Percentiles rank a stretch among this genome's conserved stretches.
phyloP scores from a whole-genome alignment of 2,888 invertebrate genomes.

The Dione juno region DNA sequence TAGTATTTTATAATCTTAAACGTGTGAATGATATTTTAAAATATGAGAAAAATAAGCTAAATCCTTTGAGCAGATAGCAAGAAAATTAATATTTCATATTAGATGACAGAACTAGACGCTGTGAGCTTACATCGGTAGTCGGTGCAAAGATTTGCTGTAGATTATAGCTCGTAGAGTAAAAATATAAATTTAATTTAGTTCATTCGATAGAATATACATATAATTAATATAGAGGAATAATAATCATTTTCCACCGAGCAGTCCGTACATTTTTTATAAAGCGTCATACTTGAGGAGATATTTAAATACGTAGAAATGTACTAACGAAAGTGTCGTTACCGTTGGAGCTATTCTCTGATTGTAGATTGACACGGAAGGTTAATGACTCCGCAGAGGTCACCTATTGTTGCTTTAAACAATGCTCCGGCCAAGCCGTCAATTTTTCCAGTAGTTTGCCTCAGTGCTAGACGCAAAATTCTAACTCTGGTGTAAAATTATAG shows the following conservation, averaged over 20 bases:
- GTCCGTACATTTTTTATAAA: neutral
- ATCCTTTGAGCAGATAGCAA: neutral
- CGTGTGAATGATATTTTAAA: too few relatives aligned
- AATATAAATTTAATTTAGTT: neutral
- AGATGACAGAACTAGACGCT: conserved; percentile 5
- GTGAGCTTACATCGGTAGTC: conserved; percentile 11
- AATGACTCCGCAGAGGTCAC: conserved; percentile 80
- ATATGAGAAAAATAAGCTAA: neutral
- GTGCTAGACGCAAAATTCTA: conserved; percentile 71
- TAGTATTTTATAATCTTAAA: too few relatives aligned
- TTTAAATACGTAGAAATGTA: conserved; percentile 12
- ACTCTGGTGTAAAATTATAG: conserved; percentile 63
- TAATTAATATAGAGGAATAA: neutral
- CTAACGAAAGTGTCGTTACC: conserved; percentile 37
- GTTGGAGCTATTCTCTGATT: conserved; percentile 47
- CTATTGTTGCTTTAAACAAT: conserved; percentile 83
- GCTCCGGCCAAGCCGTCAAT: conserved; percentile 71
- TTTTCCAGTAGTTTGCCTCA: conserved; percentile 73
- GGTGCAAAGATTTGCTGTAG: neutral
- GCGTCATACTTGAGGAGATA: neutral
- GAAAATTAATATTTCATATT: neutral
- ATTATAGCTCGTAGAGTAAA: neutral
- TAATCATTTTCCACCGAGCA: too few relatives aligned
- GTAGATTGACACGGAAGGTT: conserved; percentile 72
- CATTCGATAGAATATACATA: too few relatives aligned